Base-by-base conservation (phyloP, 2,888 invertebrate species). In the Chrysina gloriosa region DNA sequence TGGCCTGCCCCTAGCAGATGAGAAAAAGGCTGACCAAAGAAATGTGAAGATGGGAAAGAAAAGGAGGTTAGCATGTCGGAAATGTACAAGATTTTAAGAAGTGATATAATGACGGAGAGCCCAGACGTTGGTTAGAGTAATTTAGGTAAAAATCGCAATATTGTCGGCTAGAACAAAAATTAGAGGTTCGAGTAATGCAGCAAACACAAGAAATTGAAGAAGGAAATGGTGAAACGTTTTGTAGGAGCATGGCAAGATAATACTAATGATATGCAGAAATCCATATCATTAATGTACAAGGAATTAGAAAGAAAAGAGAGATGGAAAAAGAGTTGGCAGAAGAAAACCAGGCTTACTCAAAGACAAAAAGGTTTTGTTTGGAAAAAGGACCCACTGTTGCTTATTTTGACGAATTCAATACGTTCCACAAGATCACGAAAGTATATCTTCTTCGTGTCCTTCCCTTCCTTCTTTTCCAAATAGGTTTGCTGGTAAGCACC, bases 331-430 rank as follows among this genome's bases (percentile, higher is more conserved):
- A 90, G 71, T 83, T 92, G 0, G 89, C 89, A 72, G 90, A 91
- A 76, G 91, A 93, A 77, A 95, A 95, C 80, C n/a, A n/a, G n/a
- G n/a, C n/a, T n/a, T n/a, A n/a, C n/a, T n/a, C n/a, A n/a, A n/a
- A 85, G 89, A 73, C 86, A 88, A 6, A 78, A 95, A 72, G 91
- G 92, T 0, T 83, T 89, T 39, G 90, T 94, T 78, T 96, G 96
- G 81, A 92, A 89, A 74, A 86, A 88, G 86, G 86, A 34, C 92
- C 94, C 0, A 90, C 92, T 0, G 89, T 92, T 11, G 92, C 91
- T 0, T 97, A 90, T 82, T 96, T 91, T 81, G 88, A 91, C 65
- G 95, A 96, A 82, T 96, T 96, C 81, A 96, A 96, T 80, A 94
- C 89, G n/a, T 69, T 89, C 91, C 21, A 91, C 93, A 11, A 89